phyloP scores from a whole-genome alignment of 2,888 invertebrate species.

The Autographa pulchrina region DNA sequence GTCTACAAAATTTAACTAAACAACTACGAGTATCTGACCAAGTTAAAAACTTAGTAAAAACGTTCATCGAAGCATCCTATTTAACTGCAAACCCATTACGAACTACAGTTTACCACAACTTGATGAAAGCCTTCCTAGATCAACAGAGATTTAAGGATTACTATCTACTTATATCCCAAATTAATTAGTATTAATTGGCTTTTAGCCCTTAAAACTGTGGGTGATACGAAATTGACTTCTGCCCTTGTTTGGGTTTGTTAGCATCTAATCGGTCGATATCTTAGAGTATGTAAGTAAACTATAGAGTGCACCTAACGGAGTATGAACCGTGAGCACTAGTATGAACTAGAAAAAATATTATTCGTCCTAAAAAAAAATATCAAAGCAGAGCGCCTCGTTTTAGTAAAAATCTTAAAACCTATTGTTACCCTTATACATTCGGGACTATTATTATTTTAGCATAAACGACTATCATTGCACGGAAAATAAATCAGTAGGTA shows the following conservation, averaged over 20 bases:
- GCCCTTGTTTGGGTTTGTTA: constrained; percentile 28
- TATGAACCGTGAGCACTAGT: too few relatives aligned
- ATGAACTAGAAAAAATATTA: too few relatives aligned
- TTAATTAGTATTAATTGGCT: constrained; percentile 61
- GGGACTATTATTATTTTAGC: too few relatives aligned
- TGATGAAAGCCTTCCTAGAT: constrained; percentile 48
- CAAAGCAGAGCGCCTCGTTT: too few relatives aligned
- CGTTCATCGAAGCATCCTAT: neutral
- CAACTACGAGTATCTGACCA: neutral
- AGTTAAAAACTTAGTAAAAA: neutral
- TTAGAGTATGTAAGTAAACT: too few relatives aligned
- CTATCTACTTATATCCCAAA: constrained; percentile 57
- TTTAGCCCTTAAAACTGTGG: constrained; percentile 53
- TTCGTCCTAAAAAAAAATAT: too few relatives aligned
- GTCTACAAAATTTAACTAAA: too few relatives aligned
- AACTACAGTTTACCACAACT: constrained; percentile 37
- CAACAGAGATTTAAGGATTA: constrained; percentile 52
- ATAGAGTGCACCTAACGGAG: too few relatives aligned
- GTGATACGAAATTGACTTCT: constrained; percentile 59
- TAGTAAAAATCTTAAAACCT: too few relatives aligned
- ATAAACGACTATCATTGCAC: too few relatives aligned
- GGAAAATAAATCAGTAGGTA: too few relatives aligned
- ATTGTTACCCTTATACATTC: too few relatives aligned
- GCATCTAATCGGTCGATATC: constrained; percentile 36
- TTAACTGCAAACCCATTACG: neutral